Evolutionary conservation across 2,113 vertebrate species (phyloP).

Genomic region (Pseudorasbora parva): DNA sequence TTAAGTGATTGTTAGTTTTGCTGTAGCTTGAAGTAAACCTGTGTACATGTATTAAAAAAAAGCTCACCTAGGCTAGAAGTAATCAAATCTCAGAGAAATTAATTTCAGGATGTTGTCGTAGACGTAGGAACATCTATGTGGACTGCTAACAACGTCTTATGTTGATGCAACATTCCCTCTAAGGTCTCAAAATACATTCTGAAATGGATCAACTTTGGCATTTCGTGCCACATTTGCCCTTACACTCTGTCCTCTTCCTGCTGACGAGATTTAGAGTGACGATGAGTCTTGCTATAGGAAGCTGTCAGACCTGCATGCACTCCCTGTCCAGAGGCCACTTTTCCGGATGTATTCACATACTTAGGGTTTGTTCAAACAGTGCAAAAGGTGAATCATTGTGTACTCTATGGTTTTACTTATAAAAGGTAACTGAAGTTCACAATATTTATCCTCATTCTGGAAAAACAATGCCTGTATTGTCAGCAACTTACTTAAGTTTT

Average conservation of each 20-base stretch:
- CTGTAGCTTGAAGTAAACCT: background rate
- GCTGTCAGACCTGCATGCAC: constrained; percentile 7
- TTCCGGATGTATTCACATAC: background rate
- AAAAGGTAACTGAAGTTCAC: background rate
- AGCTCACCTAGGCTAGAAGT: background rate
- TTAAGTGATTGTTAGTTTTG: background rate
- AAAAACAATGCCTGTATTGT: background rate
- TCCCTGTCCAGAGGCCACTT: constrained; percentile 19
- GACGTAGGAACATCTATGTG: background rate
- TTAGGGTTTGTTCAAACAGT: constrained; percentile 10
- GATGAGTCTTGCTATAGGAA: background rate
- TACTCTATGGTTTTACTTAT: background rate
- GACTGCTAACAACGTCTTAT: background rate
- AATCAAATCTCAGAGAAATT: background rate
- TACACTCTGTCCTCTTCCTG: background rate
- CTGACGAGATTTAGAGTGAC: background rate
- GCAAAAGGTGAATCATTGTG: constrained; percentile 24
- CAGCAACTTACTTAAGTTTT: background rate
- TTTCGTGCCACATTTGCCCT: background rate
- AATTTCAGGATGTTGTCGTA: background rate
- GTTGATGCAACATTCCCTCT: background rate
- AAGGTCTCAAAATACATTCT: background rate
- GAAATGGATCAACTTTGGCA: constrained; percentile 16
- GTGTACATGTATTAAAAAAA: background rate
- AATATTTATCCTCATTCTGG: background rate